These are phyloP conservation scores for Heliconius ismenius DNA, from an alignment of 2,888 invertebrate species.

Conservation along the genomic window DNA sequence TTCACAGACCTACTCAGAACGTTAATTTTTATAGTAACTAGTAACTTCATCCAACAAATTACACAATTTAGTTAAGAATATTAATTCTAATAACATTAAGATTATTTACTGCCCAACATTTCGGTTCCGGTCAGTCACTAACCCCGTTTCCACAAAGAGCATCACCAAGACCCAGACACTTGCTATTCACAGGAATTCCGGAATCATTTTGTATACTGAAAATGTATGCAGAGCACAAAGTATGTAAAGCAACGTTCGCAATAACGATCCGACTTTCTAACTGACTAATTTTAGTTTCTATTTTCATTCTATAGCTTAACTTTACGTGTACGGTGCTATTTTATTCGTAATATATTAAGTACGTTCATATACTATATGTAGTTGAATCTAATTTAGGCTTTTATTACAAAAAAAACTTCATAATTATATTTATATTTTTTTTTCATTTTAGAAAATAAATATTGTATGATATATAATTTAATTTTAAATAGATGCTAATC, in stretches of 20 bases:
- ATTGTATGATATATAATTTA: too few species aligned
- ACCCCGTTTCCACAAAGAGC: slow-evolving; percentile 40
- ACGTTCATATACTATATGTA: neutral
- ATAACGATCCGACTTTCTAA: slow-evolving; percentile 41
- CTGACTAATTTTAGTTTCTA: slow-evolving; percentile 32
- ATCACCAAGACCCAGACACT: slow-evolving; percentile 54
- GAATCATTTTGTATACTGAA: slow-evolving; percentile 52
- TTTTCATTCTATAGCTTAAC: slow-evolving; percentile 21
- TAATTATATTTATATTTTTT: too few species aligned
- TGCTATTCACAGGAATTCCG: slow-evolving; percentile 57
- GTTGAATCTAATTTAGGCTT: too few species aligned
- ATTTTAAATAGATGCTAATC: too few species aligned
- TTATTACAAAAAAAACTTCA: too few species aligned
- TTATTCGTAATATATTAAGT: neutral
- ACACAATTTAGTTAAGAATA: neutral
- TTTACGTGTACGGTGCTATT: neutral
- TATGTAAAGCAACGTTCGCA: slow-evolving; percentile 38
- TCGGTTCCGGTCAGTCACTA: slow-evolving; percentile 1
- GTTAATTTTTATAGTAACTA: neutral
- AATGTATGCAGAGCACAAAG: slow-evolving; percentile 43
- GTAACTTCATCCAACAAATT: neutral
- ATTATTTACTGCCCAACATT: neutral
- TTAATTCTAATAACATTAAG: neutral
- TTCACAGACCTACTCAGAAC: neutral
- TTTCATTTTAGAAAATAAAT: too few species aligned